Percentiles rank a stretch among this genome's conserved stretches.
These are phyloP conservation scores for Poecile montanus DNA, from an alignment of 2,797 vertebrate genomes.

Conservation along the genomic window DNA sequence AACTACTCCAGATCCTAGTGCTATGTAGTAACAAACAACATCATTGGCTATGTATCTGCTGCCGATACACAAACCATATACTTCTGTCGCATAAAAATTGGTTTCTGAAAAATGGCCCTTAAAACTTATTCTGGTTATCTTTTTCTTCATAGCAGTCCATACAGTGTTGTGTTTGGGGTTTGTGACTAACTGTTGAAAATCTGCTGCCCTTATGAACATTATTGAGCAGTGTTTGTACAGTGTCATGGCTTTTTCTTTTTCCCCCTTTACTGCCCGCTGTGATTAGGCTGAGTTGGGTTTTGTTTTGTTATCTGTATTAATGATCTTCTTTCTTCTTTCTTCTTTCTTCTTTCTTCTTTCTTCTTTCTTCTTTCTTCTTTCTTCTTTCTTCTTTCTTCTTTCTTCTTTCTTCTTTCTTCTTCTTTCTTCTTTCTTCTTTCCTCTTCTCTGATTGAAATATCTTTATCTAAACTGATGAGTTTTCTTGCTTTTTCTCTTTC, in stretches of 20 bases:
- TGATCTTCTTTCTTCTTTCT: no score
- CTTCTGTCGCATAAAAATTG: not conserved
- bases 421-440: not conserved
- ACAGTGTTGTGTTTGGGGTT: not conserved
- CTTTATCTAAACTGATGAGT: not conserved
- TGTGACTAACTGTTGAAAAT: not conserved
- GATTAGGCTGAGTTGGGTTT: not conserved
- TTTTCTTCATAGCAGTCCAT: not conserved
- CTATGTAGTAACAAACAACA: not conserved
- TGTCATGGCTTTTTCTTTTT: not conserved
- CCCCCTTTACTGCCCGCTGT: fast-evolving
- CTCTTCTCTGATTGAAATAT: not conserved
- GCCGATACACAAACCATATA: fast-evolving
- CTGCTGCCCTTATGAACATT: not conserved
- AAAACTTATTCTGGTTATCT: not conserved
- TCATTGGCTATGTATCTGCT: not conserved
- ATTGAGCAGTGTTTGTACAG: not conserved
- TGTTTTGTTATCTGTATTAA: not conserved
- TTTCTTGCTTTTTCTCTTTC: not conserved
- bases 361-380: not conserved
- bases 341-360: no score
- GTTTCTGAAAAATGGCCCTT: not conserved
- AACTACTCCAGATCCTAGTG: not conserved
- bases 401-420: no score
- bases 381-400: not conserved